These are phyloP conservation scores for Brachypteracias leptosomus DNA, from an alignment of 2,113 vertebrate species.

Conservation along the genomic window DNA sequence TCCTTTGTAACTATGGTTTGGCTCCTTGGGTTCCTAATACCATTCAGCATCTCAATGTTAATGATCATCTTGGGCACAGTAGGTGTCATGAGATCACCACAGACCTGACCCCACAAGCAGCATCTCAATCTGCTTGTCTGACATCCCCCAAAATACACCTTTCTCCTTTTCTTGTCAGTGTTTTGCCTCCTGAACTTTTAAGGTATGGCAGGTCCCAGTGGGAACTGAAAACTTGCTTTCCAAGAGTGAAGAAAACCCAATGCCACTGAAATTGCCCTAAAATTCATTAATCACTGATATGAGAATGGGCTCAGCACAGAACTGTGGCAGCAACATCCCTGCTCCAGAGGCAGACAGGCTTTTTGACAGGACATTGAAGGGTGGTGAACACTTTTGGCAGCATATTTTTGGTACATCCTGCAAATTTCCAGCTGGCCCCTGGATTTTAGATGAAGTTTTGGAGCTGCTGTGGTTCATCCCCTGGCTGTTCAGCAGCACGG, in stretches of 20 bases:
- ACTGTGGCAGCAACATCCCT: background rate
- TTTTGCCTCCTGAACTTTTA: background rate
- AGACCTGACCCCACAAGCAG: background rate
- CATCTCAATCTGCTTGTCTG: background rate
- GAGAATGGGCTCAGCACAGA: background rate
- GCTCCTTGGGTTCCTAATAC: background rate
- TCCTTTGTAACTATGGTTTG: background rate
- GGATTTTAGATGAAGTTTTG: background rate
- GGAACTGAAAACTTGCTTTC: background rate
- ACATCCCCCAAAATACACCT: background rate
- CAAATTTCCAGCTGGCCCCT: background rate
- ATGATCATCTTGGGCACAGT: fast-evolving
- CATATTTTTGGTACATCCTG: background rate
- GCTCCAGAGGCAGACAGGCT: fast-evolving
- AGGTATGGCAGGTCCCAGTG: background rate
- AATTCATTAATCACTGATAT: background rate
- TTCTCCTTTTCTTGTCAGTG: background rate
- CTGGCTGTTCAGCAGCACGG: background rate
- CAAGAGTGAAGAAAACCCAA: background rate
- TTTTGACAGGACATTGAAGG: background rate
- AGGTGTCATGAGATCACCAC: background rate
- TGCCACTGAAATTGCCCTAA: background rate
- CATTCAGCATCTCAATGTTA: background rate
- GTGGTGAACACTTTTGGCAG: background rate
- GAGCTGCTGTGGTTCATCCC: background rate